Conservation (phyloP, 2,113 vertebrate species). For the Daphoenositta chrysoptera region DNA sequence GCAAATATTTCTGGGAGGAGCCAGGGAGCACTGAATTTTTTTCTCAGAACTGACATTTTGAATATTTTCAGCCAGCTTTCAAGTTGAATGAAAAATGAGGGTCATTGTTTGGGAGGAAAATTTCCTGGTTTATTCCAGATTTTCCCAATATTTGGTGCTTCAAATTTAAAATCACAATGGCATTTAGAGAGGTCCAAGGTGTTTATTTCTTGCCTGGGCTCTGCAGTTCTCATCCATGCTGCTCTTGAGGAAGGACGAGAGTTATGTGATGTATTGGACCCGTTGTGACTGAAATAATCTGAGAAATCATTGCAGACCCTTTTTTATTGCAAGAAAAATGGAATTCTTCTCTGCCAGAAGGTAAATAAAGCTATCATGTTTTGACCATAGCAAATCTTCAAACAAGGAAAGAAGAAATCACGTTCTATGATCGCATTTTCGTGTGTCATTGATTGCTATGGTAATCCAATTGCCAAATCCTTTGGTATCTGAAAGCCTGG, state of each 20-base stretch:
- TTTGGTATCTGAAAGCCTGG: not conserved
- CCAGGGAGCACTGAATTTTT: not conserved
- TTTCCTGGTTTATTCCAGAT: not conserved
- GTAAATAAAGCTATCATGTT: not conserved
- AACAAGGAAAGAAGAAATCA: not conserved
- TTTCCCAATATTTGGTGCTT: not conserved
- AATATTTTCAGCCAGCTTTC: not conserved
- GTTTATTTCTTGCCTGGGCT: not conserved
- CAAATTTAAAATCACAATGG: not conserved
- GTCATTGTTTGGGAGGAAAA: not conserved
- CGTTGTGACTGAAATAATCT: not conserved
- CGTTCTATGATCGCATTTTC: not conserved
- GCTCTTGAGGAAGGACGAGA: not conserved
- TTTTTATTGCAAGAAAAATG: not conserved
- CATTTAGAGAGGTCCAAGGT: not conserved
- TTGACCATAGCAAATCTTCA: not conserved
- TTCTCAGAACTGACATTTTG: not conserved
- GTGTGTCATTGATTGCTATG: not conserved
- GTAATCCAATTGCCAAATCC: not conserved
- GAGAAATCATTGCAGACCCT: not conserved
- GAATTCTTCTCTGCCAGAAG: not conserved
- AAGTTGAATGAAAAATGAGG: not conserved
- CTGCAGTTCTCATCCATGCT: not conserved
- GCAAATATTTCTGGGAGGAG: not conserved
- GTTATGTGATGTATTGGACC: not conserved